Percentiles rank a stretch among this genome's conserved stretches.
Conservation (phyloP, 1,140 invertebrate species). For the Drosophila grimshawi region DNA sequence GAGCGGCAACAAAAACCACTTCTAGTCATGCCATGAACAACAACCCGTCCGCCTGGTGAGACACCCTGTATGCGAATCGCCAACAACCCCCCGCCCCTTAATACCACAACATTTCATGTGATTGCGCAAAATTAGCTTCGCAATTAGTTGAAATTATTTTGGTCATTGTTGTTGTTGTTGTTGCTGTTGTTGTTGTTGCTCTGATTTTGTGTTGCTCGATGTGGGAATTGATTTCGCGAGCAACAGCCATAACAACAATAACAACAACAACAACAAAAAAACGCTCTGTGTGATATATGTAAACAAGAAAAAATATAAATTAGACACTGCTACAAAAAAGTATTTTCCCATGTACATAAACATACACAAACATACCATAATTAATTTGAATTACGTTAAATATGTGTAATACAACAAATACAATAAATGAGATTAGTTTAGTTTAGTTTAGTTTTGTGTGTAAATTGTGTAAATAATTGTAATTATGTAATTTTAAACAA, state of each 20-base stretch:
- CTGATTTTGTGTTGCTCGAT: conserved; percentile 34
- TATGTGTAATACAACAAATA: conserved; percentile 31
- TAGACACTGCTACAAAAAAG: conserved; percentile 55
- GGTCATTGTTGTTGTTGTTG: conserved; percentile 13
- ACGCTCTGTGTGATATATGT: conserved; percentile 75
- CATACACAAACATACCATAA: conserved; percentile 38
- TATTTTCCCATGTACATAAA: conserved; percentile 65
- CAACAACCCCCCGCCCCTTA: background rate
- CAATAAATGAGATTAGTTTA: conserved; percentile 63
- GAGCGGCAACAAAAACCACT: conserved; percentile 2
- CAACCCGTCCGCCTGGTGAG: conserved; percentile 56
- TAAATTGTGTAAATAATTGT: conserved; percentile 71
- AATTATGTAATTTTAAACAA: conserved; percentile 68
- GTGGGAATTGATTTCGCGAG: conserved; percentile 55
- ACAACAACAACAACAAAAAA: conserved; percentile 39
- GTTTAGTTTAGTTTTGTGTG: conserved; percentile 37
- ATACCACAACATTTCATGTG: conserved; percentile 38
- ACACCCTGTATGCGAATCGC: conserved; percentile 60
- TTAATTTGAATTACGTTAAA: conserved; percentile 66
- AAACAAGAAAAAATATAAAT: conserved; percentile 64
- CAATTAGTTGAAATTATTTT: conserved; percentile 68
- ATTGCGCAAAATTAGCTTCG: conserved; percentile 62
- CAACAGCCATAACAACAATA: conserved; percentile 31
- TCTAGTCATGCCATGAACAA: conserved; percentile 69
- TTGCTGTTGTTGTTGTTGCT: conserved; percentile 39